Evolutionary conservation across 2,888 invertebrate species (phyloP).

Genomic region (Elegia similella): DNA sequence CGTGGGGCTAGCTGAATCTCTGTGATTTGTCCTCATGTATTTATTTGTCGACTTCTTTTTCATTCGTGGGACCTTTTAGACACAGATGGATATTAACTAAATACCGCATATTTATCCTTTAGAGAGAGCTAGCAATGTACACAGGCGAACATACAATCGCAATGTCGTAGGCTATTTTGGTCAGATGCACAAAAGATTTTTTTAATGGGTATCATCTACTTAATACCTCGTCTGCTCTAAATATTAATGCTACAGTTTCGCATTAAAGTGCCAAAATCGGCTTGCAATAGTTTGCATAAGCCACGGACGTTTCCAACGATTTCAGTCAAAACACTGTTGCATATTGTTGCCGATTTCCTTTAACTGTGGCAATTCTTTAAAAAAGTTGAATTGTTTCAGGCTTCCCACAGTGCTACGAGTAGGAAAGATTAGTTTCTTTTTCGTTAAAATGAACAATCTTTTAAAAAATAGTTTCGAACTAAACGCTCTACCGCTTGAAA

Average conservation of each 20-base stretch:
- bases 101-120: too few species aligned
- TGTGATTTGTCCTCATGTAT: too few species aligned
- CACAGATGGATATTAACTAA: too few species aligned
- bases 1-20: too few species aligned
- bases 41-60: too few species aligned
- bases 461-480: too few species aligned
- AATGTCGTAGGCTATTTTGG: too few species aligned
- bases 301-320: background rate
- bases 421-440: background rate
- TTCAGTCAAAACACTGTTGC: conserved; percentile 8
- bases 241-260: background rate
- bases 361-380: conserved; percentile 4
- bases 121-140: too few species aligned
- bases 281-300: conserved; percentile 12
- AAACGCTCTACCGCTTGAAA: too few species aligned
- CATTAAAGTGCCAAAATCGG: conserved; percentile 1
- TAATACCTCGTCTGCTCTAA: background rate
- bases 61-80: too few species aligned
- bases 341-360: conserved; percentile 2
- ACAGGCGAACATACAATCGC: too few species aligned
- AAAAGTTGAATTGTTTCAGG: background rate
- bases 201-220: background rate
- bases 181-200: too few species aligned
- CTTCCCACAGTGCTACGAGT: background rate
- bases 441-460: background rate